Percentiles rank a stretch among this genome's conserved stretches.
Conservation (phyloP, 2,888 invertebrate species). For the Xylota sylvarum region DNA sequence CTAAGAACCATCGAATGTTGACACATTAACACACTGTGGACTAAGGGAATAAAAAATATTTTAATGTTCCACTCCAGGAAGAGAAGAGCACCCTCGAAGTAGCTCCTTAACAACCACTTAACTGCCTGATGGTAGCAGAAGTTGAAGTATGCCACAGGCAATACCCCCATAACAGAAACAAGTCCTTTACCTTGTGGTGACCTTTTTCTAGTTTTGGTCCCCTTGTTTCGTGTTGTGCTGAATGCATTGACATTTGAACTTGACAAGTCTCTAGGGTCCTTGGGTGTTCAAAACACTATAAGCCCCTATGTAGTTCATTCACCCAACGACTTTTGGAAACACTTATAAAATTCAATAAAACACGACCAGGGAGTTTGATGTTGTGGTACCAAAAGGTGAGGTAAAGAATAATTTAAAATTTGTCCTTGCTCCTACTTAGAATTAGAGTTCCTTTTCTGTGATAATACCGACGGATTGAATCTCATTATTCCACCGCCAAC, state of each 20-base stretch:
- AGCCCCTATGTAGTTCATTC: conserved; percentile 33
- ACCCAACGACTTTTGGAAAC: conserved; percentile 29
- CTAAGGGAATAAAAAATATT: conserved; percentile 36
- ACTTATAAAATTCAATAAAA: conserved; percentile 54
- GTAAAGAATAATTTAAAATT: conserved; percentile 60
- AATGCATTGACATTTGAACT: conserved; percentile 75
- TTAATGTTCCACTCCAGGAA: conserved; percentile 37
- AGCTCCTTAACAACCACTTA: conserved; percentile 54
- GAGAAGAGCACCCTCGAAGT: conserved; percentile 46
- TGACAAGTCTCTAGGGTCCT: conserved; percentile 69
- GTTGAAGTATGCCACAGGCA: conserved; percentile 41
- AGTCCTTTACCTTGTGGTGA: conserved; percentile 28
- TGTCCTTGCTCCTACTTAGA: conserved; percentile 59
- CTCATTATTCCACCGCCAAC: conserved; percentile 52
- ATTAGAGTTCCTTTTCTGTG: conserved; percentile 5
- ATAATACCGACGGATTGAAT: conserved; percentile 37
- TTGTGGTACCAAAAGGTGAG: conserved; percentile 40
- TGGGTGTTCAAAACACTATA: conserved; percentile 46
- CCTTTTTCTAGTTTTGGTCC: conserved; percentile 32
- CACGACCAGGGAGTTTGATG: neutral
- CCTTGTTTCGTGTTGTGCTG: conserved; percentile 56
- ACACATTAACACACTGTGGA: conserved; percentile 32
- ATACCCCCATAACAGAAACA: conserved; percentile 21
- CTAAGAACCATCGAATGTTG: conserved; percentile 9
- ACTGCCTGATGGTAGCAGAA: conserved; percentile 47